These are phyloP conservation scores for Entomobrya multifasciata DNA, from an alignment of 2,888 invertebrate genomes.

Conservation along the genomic window DNA sequence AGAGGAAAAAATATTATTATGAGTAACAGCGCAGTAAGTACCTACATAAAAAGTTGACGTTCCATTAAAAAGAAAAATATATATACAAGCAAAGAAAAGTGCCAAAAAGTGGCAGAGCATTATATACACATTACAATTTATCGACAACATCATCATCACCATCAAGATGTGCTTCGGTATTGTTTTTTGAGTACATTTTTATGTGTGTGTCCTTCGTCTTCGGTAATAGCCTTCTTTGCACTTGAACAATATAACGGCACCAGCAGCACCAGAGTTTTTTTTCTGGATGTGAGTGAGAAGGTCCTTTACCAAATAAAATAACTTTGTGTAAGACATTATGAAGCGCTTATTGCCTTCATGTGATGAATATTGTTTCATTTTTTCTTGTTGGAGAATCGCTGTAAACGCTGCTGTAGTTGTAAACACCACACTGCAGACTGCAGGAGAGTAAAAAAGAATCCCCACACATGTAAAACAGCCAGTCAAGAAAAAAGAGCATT, in stretches of 20 bases:
- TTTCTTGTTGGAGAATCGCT: neutral
- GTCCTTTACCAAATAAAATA: constrained; percentile 11
- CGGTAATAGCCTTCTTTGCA: constrained; percentile 39
- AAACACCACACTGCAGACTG: neutral
- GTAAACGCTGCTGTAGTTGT: neutral
- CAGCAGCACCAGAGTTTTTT: neutral
- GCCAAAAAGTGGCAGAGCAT: constrained; percentile 3
- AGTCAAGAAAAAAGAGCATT: constrained; percentile 6
- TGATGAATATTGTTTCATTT: constrained; percentile 32
- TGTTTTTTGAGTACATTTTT: neutral
- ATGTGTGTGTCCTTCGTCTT: constrained; percentile 36
- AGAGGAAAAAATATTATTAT: too few relatives aligned
- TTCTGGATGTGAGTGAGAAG: neutral
- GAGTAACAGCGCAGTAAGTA: too few relatives aligned
- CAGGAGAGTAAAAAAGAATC: neutral
- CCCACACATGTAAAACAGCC: constrained; percentile 23
- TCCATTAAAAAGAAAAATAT: constrained; percentile 35
- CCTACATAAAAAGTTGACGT: too few relatives aligned
- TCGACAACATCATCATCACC: constrained; percentile 31
- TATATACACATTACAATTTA: neutral
- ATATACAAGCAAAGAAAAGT: neutral
- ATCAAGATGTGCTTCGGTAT: neutral
- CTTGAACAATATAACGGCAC: constrained; percentile 24
- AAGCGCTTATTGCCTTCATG: constrained; percentile 37
- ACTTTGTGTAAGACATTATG: neutral